Conservation (phyloP, 2,797 vertebrate species). For the Tapera naevia region DNA sequence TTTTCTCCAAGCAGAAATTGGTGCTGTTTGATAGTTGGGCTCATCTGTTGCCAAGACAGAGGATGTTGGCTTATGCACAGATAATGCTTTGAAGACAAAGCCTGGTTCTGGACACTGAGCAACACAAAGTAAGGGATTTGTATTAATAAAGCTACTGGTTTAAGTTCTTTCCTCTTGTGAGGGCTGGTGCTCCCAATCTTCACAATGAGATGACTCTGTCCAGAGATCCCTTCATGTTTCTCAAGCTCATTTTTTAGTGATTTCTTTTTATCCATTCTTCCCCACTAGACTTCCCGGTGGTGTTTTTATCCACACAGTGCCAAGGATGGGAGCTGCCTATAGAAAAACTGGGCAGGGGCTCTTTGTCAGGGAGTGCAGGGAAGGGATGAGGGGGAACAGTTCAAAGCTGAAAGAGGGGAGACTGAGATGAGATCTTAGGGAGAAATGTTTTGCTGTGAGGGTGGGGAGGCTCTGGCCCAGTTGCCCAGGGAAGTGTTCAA, state of each 20-base stretch:
- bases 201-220: background rate
- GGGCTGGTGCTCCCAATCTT: background rate
- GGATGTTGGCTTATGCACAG: background rate
- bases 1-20: background rate
- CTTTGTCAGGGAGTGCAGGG: too few species aligned
- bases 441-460: too few species aligned
- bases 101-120: background rate
- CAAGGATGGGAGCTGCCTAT: background rate
- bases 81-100: background rate
- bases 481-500: too few species aligned
- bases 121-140: background rate
- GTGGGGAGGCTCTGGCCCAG: too few species aligned
- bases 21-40: conserved; percentile 21
- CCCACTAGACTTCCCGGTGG: background rate
- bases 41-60: conserved; percentile 6
- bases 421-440: too few species aligned
- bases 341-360: too few species aligned
- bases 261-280: background rate
- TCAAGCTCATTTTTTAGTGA: background rate
- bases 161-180: background rate
- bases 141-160: conserved; percentile 1
- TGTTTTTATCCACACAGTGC: background rate
- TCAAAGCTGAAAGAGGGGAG: too few species aligned
- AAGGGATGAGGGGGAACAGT: too few species aligned
- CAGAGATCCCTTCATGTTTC: background rate